These are phyloP conservation scores for Canis aureus DNA, from an alignment of 2,113 vertebrate species.

Conservation along the genomic window DNA sequence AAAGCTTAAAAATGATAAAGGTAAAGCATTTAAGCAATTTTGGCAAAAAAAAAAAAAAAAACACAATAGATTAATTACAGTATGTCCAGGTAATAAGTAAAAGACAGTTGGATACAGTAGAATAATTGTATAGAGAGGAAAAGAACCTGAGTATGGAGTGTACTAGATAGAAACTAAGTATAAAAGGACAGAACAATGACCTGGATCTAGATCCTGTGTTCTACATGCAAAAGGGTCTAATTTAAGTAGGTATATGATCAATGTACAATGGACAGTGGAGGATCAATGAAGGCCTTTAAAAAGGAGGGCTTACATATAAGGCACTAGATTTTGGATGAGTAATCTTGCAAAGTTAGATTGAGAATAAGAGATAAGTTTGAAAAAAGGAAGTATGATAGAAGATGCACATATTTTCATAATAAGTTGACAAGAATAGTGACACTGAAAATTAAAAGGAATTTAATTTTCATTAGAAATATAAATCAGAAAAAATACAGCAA, in stretches of 20 bases:
- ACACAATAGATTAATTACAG: not conserved
- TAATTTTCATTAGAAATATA: not conserved
- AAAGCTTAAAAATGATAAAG: not conserved
- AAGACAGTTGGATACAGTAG: not conserved
- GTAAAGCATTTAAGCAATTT: not conserved
- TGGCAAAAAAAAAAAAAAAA: not conserved
- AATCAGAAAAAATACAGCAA: not conserved
- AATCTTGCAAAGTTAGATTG: not conserved
- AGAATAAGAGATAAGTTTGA: not conserved
- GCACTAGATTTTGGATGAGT: not conserved
- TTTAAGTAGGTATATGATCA: not conserved
- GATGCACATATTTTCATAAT: not conserved
- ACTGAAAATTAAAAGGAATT: not conserved
- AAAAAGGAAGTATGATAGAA: not conserved
- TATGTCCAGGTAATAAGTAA: not conserved
- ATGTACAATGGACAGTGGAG: not conserved
- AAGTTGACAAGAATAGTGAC: not conserved
- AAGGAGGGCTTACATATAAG: not conserved
- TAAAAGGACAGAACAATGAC: not conserved
- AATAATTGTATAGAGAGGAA: not conserved
- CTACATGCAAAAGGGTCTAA: not conserved
- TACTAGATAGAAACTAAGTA: not conserved
- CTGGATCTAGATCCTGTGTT: not conserved
- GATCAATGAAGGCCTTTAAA: not conserved
- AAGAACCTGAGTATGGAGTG: not conserved